Conservation (phyloP, 2,113 vertebrate species). For the Mystacornis crossleyi region DNA sequence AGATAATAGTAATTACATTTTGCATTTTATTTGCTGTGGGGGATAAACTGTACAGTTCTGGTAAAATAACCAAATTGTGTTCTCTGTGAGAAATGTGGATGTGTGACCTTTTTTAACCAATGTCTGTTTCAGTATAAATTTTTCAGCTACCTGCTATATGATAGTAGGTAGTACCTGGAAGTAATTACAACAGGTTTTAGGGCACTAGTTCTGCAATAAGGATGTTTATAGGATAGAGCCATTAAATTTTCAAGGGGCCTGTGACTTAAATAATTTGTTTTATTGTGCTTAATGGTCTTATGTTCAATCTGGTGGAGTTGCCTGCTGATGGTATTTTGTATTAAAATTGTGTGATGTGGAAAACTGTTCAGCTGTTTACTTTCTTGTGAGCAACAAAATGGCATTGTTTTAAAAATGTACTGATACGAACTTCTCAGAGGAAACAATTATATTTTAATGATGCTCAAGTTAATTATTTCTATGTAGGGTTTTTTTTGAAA, state of each 20-base stretch:
- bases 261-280: slow-evolving; percentile 40
- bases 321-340: not conserved
- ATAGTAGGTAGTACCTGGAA: not conserved
- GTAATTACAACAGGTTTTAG: slow-evolving; percentile 30
- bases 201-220: not conserved
- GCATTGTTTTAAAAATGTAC: not conserved
- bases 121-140: not conserved
- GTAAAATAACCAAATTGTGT: not conserved
- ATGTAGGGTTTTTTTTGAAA: rapidly evolving
- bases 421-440: not conserved
- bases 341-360: not conserved
- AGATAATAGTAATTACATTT: slow-evolving; percentile 32
- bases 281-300: slow-evolving; percentile 20
- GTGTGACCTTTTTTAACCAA: not conserved
- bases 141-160: not conserved
- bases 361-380: not conserved
- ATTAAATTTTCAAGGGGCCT: slow-evolving; percentile 1
- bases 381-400: not conserved
- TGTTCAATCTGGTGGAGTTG: not conserved
- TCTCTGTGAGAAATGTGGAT: not conserved
- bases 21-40: not conserved
- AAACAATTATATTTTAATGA: not conserved
- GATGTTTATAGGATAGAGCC: slow-evolving; percentile 1
- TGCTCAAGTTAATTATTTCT: not conserved
- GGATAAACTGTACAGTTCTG: not conserved